Percentiles rank a stretch among this genome's conserved stretches.
These are phyloP conservation scores for Lathamus discolor DNA, from an alignment of 2,113 vertebrate species.

Conservation along the genomic window DNA sequence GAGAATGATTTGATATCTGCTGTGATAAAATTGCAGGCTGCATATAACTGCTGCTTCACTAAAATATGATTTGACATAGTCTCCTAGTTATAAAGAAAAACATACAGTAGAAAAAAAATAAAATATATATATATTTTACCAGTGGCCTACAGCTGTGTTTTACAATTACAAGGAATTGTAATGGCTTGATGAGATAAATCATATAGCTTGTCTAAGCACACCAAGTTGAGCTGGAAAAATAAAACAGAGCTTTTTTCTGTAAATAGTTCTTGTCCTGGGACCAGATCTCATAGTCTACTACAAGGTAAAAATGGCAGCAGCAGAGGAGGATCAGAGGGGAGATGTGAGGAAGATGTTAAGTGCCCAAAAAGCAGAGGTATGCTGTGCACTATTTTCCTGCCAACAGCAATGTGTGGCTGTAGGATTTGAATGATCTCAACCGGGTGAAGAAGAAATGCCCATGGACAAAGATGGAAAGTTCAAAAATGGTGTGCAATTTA, in stretches of 20 bases:
- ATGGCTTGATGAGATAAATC: conserved; percentile 47
- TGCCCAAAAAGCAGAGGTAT: background rate
- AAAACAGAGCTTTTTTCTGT: conserved; percentile 43
- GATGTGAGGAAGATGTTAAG: background rate
- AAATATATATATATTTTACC: background rate
- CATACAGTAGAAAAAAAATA: background rate
- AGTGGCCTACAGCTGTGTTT: background rate
- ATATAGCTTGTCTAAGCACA: conserved; percentile 29
- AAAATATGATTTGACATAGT: conserved; percentile 30
- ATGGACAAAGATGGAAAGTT: background rate
- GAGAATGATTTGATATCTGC: background rate
- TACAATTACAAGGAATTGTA: conserved; percentile 30
- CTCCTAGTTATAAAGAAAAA: conserved; percentile 4
- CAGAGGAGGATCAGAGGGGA: background rate
- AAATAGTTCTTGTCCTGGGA: conserved; percentile 26
- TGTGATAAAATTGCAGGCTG: conserved; percentile 5
- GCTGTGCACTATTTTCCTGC: background rate
- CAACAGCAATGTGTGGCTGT: background rate
- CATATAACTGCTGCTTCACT: conserved; percentile 18
- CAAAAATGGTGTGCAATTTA: background rate
- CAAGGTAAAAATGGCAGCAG: background rate
- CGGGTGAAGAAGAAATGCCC: background rate
- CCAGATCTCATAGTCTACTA: background rate
- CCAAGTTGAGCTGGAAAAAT: conserved; percentile 46
- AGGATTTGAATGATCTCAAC: background rate